Evolutionary conservation across 2,797 vertebrate species (phyloP).

Genomic region (Morus bassanus): DNA sequence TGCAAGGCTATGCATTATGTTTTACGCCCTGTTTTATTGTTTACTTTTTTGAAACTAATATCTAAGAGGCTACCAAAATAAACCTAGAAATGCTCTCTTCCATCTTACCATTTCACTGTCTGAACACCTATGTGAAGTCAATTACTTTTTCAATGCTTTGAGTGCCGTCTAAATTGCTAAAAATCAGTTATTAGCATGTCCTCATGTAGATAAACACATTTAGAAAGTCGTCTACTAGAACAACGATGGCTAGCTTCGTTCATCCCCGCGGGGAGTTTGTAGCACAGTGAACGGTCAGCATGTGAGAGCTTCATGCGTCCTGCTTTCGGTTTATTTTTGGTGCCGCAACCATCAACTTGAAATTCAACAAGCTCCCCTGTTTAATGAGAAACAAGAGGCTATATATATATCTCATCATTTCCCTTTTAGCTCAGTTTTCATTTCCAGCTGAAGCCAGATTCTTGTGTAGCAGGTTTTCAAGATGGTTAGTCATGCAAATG

Average conservation of each 20-base stretch:
- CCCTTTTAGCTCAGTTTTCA: background rate
- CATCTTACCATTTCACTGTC: background rate
- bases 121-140: background rate
- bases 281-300: accelerated
- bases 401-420: accelerated
- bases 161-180: accelerated
- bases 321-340: background rate
- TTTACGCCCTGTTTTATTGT: background rate
- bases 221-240: background rate
- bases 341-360: background rate
- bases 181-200: accelerated
- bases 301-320: accelerated
- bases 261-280: accelerated
- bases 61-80: accelerated
- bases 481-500: accelerated
- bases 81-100: too few relatives aligned
- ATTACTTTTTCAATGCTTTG: accelerated
- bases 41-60: background rate
- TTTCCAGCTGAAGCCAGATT: background rate
- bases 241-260: accelerated
- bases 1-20: accelerated
- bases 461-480: background rate
- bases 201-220: background rate
- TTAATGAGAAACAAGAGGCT: background rate
- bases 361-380: background rate